phyloP scores from a whole-genome alignment of 1,140 invertebrate genomes.

The Argopecten irradians region DNA sequence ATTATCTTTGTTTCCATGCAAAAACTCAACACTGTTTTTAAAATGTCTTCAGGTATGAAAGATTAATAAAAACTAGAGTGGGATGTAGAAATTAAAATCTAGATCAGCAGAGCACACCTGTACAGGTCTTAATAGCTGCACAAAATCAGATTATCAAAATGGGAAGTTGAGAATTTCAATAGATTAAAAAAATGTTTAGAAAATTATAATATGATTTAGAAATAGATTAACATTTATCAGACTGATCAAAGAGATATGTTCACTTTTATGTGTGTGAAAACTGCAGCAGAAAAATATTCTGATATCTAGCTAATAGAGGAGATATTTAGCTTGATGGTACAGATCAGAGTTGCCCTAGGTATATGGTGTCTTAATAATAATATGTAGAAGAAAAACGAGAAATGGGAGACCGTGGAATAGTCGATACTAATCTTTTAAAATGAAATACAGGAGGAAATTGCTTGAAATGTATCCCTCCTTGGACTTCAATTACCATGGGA shows the following conservation, averaged over 20 bases:
- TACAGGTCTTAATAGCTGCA: not conserved
- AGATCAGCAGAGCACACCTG: no score
- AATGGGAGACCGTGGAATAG: not conserved
- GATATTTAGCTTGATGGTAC: not conserved
- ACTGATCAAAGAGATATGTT: not conserved
- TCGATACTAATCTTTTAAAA: constrained; percentile 9
- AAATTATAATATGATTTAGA: not conserved
- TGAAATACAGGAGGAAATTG: constrained; percentile 16
- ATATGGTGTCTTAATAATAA: not conserved
- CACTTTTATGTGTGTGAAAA: not conserved
- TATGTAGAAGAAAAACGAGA: not conserved
- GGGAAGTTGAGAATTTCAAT: not conserved
- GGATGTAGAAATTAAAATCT: no score
- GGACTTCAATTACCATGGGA: not conserved
- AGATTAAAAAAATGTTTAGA: not conserved
- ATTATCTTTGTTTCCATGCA: no score
- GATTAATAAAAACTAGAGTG: no score
- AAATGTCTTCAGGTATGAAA: no score
- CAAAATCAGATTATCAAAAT: not conserved
- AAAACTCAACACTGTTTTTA: no score
- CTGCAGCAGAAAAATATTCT: not conserved
- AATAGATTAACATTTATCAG: not conserved
- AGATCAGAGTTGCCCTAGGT: not conserved
- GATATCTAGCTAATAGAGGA: not conserved
- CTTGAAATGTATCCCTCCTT: constrained; percentile 15